A percentile compares a stretch with the other conserved stretches of the same genome.
Evolutionary conservation across 2,888 invertebrate genomes (phyloP).

Genomic region (Hirtodrosophila confusa): DNA sequence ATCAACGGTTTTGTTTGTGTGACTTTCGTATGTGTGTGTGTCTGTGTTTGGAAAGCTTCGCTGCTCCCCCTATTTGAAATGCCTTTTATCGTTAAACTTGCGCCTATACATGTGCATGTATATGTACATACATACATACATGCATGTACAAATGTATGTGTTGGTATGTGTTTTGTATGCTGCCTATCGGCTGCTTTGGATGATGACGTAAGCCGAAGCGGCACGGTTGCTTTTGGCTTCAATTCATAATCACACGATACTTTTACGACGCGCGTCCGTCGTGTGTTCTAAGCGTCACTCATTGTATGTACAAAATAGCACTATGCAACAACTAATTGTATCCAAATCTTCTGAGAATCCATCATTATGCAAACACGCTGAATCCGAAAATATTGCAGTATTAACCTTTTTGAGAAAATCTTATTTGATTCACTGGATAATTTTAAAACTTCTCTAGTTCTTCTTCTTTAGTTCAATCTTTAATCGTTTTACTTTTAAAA

Average conservation of each 20-base stretch:
- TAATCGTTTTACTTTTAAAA: too few relatives aligned
- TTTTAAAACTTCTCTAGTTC: too few relatives aligned
- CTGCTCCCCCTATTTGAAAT: slow-evolving; percentile 71
- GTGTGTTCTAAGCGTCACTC: slow-evolving; percentile 53
- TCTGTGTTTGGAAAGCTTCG: slow-evolving; percentile 70
- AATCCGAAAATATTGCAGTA: too few relatives aligned
- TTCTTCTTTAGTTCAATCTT: too few relatives aligned
- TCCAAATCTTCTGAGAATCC: too few relatives aligned
- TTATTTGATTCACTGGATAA: too few relatives aligned
- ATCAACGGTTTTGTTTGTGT: slow-evolving; percentile 69
- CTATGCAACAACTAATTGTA: too few relatives aligned
- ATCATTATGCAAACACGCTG: too few relatives aligned
- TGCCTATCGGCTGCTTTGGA: slow-evolving; percentile 55
- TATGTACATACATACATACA: slow-evolving; percentile 5
- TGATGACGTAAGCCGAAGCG: slow-evolving; percentile 70
- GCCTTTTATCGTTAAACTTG: slow-evolving; percentile 60
- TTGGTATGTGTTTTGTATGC: slow-evolving; percentile 52
- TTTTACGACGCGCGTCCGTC: slow-evolving; percentile 51
- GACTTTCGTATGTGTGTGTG: slow-evolving; percentile 51
- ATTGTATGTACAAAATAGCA: not conserved
- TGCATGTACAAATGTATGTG: slow-evolving; percentile 8
- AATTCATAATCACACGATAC: slow-evolving; percentile 79
- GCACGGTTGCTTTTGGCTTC: slow-evolving; percentile 56
- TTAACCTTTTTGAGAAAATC: too few relatives aligned
- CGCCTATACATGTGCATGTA: slow-evolving; percentile 11